These are phyloP conservation scores for Halcyon malimbica DNA, from an alignment of 2,113 vertebrate species.

Conservation along the genomic window DNA sequence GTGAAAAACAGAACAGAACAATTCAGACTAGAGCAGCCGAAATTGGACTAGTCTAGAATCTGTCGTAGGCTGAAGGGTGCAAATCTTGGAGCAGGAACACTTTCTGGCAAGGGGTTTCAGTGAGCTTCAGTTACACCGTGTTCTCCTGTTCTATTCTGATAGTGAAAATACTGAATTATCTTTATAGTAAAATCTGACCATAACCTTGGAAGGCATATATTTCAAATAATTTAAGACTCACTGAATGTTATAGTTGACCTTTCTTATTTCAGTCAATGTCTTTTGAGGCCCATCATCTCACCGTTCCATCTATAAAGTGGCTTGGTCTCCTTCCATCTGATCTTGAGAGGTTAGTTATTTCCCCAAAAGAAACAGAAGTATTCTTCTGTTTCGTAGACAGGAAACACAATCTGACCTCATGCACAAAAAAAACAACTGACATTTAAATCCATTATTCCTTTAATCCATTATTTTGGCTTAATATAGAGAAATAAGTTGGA, in stretches of 20 bases:
- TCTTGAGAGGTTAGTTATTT: conserved; percentile 84
- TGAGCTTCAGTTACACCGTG: neutral
- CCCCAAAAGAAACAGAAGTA: neutral
- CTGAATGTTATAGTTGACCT: neutral
- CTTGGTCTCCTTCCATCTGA: conserved; percentile 97
- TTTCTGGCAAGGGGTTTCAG: neutral
- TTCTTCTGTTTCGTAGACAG: neutral
- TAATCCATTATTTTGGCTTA: neutral
- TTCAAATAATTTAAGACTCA: neutral
- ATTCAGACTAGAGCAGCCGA: neutral
- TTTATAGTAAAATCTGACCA: neutral
- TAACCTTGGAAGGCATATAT: neutral
- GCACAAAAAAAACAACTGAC: neutral
- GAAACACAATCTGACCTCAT: neutral
- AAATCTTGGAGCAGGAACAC: fast-evolving
- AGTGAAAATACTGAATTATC: neutral
- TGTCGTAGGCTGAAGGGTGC: neutral
- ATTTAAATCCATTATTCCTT: neutral
- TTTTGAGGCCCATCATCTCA: conserved; percentile 93
- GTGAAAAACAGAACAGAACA: neutral
- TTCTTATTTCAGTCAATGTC: conserved; percentile 89
- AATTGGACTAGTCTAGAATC: neutral
- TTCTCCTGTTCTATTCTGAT: neutral
- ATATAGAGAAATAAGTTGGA: neutral
- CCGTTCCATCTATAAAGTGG: conserved; percentile 93